A percentile compares a stretch with the other conserved stretches of the same genome.
phyloP scores from a whole-genome alignment of 64 coral and sea anemone species.

The Pocillopora damicornis region DNA sequence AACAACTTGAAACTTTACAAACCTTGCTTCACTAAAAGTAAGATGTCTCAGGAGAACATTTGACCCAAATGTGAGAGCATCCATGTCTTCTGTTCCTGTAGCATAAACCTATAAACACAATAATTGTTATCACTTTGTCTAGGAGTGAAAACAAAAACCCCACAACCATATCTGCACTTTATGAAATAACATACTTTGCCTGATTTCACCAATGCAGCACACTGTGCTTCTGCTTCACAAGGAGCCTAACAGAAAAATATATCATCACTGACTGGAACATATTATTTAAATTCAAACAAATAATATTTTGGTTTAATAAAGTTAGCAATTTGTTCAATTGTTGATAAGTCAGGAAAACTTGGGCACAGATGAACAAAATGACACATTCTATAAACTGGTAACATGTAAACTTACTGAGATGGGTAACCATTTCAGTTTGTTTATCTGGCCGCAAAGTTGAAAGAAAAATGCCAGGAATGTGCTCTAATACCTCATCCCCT shows the following conservation, averaged over 20 bases:
- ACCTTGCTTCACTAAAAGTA: constrained; percentile 98
- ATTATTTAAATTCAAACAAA: too few species aligned
- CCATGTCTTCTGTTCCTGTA: constrained; percentile 98
- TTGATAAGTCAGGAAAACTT: too few species aligned
- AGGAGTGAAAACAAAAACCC: not conserved
- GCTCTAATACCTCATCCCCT: too few species aligned
- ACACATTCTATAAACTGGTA: too few species aligned
- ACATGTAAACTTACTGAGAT: too few species aligned
- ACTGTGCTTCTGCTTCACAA: constrained; percentile 96
- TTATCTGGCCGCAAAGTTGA: too few species aligned
- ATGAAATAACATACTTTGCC: constrained; percentile 57
- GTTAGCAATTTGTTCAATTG: too few species aligned
- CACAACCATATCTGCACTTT: not conserved
- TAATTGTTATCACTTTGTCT: not conserved
- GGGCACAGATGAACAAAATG: too few species aligned
- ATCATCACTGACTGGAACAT: too few species aligned
- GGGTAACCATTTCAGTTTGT: too few species aligned
- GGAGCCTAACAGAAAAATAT: constrained; percentile 52
- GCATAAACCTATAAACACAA: constrained; percentile 81
- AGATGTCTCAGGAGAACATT: constrained; percentile 79
- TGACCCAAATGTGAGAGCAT: constrained; percentile 95
- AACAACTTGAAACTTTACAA: not conserved
- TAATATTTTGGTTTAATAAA: too few species aligned
- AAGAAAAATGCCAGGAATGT: too few species aligned
- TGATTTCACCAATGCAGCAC: constrained; percentile 80